These are phyloP conservation scores for Diachasmimorpha longicaudata DNA, from an alignment of 1,140 invertebrate species.

Conservation along the genomic window DNA sequence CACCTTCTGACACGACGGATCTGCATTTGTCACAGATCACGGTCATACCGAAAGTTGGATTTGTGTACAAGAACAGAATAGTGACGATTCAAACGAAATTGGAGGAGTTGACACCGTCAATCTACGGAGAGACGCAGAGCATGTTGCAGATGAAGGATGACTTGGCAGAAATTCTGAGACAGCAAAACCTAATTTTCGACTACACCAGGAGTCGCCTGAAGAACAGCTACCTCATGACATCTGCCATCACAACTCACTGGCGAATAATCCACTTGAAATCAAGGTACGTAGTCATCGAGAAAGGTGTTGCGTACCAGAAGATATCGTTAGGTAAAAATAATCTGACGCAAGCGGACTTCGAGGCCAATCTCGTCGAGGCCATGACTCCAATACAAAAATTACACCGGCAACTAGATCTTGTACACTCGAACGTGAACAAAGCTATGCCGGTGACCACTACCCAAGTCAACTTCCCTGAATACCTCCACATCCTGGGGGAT, in stretches of 20 bases:
- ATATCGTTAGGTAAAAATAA: constrained; percentile 24
- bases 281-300: constrained; percentile 10
- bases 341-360: constrained; percentile 26
- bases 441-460: background rate
- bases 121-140: constrained; percentile 31
- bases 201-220: constrained; percentile 25
- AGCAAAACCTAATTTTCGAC: constrained; percentile 38
- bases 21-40: constrained; percentile 41
- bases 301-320: constrained; percentile 21
- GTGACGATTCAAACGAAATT: constrained; percentile 36
- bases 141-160: constrained; percentile 32
- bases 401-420: constrained; percentile 21
- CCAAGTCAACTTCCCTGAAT: background rate
- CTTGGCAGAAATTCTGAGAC: constrained; percentile 31
- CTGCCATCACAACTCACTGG: constrained; percentile 27
- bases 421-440: constrained; percentile 26
- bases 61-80: constrained; percentile 37
- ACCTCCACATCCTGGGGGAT: constrained; percentile 35
- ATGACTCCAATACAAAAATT: constrained; percentile 17
- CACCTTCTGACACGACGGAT: constrained; percentile 27
- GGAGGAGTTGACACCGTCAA: constrained; percentile 16
- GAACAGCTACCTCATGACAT: constrained; percentile 30
- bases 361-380: constrained; percentile 16
- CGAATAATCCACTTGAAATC: constrained; percentile 28
- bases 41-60: constrained; percentile 45